Evolutionary conservation across 2,888 invertebrate species (phyloP), one percentile per base, ranked within the genome.

Genomic region (Venusia cambrica): DNA sequence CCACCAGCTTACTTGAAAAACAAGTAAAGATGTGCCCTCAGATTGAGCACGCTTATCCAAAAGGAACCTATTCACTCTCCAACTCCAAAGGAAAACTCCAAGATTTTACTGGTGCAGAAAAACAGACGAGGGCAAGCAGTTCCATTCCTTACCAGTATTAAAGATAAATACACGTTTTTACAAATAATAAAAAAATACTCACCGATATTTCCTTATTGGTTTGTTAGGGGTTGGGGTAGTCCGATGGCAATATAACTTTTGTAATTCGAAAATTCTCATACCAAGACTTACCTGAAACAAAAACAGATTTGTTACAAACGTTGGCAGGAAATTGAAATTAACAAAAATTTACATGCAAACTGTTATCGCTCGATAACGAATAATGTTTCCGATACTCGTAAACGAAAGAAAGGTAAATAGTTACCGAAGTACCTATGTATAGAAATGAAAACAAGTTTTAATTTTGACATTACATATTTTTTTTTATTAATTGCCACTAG

Each of bases 261-360:
- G 19, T 24, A 34, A 26, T 33, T 44, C 22, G 39, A 50, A 36
- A 47, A 50, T 38, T 38, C 45, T 57, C 55, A 48, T 51, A 51
- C 55, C 54, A 48, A 52, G 49, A 76, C 79, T 77, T 78, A 78
- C 79, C 78, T 78, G 79, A 44, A 75, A 72, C 54, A 33, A 47
- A 53, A 51, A 56, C 48, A 48, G 48, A 48, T 37, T 41, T 41
- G 27, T 35, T 37, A 16, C 18, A 35, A 27, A 39, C 28, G 42
- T 44, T 22, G 17, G 32, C 37, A 48, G 54, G 47, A 57, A 65
- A 59, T 55, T 50, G 58, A 57, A 64, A 54, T 56, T 57, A 62
- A 61, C 49, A 58, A 61, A 60, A 66, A 70, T 62, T 63, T 36
- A 54, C 60, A 64, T 66, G 53, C 59, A 68, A 50, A 50, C 43